phyloP scores from a whole-genome alignment of 64 coral and sea anemone genomes.

The Hydrozoanthus tunicans region DNA sequence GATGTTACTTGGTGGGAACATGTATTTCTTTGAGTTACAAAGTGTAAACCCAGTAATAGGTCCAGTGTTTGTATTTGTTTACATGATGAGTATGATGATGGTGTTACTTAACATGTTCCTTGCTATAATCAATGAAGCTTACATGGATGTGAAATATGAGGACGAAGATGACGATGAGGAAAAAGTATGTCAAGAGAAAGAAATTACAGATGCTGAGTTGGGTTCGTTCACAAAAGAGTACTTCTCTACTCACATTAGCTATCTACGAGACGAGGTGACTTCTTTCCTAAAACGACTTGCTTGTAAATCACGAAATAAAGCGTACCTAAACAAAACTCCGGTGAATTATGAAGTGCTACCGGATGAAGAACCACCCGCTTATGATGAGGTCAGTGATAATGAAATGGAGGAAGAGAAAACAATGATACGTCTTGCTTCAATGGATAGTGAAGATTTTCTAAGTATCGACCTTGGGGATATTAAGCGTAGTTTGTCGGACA shows the following conservation, averaged over 20 bases:
- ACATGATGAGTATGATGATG: constrained; percentile 58
- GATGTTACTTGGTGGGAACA: constrained; percentile 50
- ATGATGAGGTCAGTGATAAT: background rate
- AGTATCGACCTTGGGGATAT: constrained; percentile 36
- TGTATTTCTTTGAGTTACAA: constrained; percentile 54
- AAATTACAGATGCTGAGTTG: constrained; percentile 41
- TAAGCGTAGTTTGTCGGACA: constrained; percentile 66
- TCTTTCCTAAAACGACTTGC: constrained; percentile 24
- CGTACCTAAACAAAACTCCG: constrained; percentile 36
- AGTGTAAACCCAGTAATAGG: constrained; percentile 34
- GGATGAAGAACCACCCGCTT: constrained; percentile 44
- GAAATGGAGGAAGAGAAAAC: background rate
- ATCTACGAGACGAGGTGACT: constrained; percentile 21
- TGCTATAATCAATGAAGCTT: constrained; percentile 53
- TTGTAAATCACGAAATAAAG: constrained; percentile 20
- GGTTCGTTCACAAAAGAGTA: constrained; percentile 46
- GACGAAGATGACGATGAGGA: constrained; percentile 35
- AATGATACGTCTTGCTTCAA: constrained; percentile 43
- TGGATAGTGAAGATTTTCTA: constrained; percentile 56
- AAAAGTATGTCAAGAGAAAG: background rate
- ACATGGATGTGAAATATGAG: constrained; percentile 51
- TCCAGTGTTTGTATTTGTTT: constrained; percentile 45
- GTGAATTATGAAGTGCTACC: constrained; percentile 23
- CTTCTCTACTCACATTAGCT: constrained; percentile 47
- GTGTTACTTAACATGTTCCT: constrained; percentile 51